Evolutionary conservation across 2,113 vertebrate species (phyloP).

Genomic region (Ranitomeya variabilis): DNA sequence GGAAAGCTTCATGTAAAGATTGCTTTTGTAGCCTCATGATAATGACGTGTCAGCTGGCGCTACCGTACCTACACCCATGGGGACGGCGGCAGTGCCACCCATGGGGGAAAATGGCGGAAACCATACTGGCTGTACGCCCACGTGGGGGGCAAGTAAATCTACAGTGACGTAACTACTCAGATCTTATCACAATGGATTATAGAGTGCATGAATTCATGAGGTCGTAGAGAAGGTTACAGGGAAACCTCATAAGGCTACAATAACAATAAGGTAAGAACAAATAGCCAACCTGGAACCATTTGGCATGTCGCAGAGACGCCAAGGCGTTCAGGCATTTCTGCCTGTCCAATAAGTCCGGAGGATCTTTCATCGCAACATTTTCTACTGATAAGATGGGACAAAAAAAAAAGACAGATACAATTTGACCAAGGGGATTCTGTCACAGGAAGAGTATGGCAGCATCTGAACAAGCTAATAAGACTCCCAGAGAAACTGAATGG

Average conservation of each 20-base stretch:
- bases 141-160: conserved; percentile 30
- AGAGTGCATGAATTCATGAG: conserved; percentile 63
- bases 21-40: conserved; percentile 85
- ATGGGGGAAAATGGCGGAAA: too few relatives aligned
- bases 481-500: conserved; percentile 70
- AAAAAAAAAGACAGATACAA: conserved; percentile 78
- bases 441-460: conserved; percentile 73
- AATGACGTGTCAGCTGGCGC: conserved; percentile 62
- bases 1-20: conserved; percentile 72
- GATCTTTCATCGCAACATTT: conserved; percentile 93
- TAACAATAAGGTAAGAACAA: conserved; percentile 87
- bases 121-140: neutral
- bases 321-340: conserved; percentile 99
- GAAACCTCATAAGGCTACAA: conserved; percentile 82
- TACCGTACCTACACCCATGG: conserved; percentile 54
- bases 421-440: conserved; percentile 81
- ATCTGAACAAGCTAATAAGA: conserved; percentile 76
- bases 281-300: conserved; percentile 99
- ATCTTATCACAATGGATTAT: conserved; percentile 46
- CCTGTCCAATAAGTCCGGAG: conserved; percentile 98
- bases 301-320: conserved; percentile 99
- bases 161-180: conserved; percentile 34
- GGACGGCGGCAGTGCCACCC: conserved; percentile 26
- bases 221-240: conserved; percentile 63
- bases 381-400: conserved; percentile 91